Evolutionary conservation across 2,797 vertebrate species (phyloP).

Genomic region (Aphelocoma californica): DNA sequence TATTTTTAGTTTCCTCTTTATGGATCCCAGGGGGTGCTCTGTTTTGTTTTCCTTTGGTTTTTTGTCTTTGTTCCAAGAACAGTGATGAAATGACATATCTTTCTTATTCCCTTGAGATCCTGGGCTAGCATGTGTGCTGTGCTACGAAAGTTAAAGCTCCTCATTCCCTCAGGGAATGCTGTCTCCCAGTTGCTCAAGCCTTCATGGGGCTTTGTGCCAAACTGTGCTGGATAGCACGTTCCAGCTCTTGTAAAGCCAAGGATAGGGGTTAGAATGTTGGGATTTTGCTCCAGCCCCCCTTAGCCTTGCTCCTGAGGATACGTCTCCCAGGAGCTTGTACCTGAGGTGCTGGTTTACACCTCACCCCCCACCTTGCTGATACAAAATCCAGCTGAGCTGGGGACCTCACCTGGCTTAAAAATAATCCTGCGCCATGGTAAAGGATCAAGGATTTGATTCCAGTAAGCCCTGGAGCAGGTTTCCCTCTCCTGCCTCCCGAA

Average conservation of each 20-base stretch:
- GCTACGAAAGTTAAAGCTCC: slow-evolving; percentile 34
- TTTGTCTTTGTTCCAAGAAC: slow-evolving; percentile 18
- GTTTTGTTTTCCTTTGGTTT: slow-evolving; percentile 57
- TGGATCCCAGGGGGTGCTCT: slow-evolving; percentile 49
- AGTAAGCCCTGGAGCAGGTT: not conserved
- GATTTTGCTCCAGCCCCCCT: not conserved
- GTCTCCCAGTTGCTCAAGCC: slow-evolving; percentile 35
- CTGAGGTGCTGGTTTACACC: not conserved
- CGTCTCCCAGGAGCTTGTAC: not conserved
- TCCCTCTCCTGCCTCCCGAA: not conserved
- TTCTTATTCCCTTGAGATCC: slow-evolving; percentile 37
- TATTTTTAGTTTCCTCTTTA: slow-evolving; percentile 61
- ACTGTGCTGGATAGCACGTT: not conserved
- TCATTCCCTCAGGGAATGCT: not conserved
- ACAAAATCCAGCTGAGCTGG: not conserved
- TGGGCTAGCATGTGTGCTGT: not conserved
- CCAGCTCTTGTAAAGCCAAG: not conserved
- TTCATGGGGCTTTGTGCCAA: not conserved
- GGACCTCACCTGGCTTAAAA: not conserved
- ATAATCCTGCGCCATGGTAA: fast-evolving
- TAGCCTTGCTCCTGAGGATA: not conserved
- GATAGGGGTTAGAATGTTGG: not conserved
- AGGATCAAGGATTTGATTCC: not conserved
- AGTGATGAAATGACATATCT: slow-evolving; percentile 53
- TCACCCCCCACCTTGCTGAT: fast-evolving